Base-by-base conservation (phyloP, 2,797 vertebrate genomes). In the Phoeniculus purpureus region DNA sequence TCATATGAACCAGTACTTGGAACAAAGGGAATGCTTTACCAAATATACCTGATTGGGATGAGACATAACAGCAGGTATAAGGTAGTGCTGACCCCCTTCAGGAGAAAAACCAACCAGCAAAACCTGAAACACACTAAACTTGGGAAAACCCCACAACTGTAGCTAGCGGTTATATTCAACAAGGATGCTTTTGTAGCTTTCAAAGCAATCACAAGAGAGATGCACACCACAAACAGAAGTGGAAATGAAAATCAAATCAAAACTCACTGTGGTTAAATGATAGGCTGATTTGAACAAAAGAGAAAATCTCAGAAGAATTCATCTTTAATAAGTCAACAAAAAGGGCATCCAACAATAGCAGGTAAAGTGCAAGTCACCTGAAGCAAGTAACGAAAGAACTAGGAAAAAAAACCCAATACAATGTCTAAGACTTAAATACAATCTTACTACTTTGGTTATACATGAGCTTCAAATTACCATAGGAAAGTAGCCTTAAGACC, bases 221-320 rank as follows among this genome's bases (percentile, higher is more conserved):
- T 5, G 26, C 15, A 59, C 8, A 70, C 18, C 71, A 52, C 21
- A 62, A 58, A 72, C 15, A 81, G 45, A 68, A 45, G 15, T 31
- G 8, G 65, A 90, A 94, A 92, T 27, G 10, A 80, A 92, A 94
- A 80, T 11, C 40, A 90, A 86, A 14, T 5, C 34, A 71, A 62
- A 71, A 67, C n/a, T 50, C 32, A 65, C 25, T 15, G n/a, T n/a
- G 23, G 40, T 48, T 89, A 90, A 89, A 68, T 6, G 6, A 64
- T 51, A 85, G 74, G 50, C 19, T 85, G 77, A 74, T 82, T 45
- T 77, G 52, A 93, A 86, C 40, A 56, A 34, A 74, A 65, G 21
- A 87, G 15, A 23, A 65, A 90, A 45, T 2, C 1, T 79, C 54
- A 87, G 51, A 61, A 68, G 29, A 92, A 72, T 27, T 20, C 80